phyloP scores from a whole-genome alignment of 2,113 vertebrate species.

The Pimephales promelas region DNA sequence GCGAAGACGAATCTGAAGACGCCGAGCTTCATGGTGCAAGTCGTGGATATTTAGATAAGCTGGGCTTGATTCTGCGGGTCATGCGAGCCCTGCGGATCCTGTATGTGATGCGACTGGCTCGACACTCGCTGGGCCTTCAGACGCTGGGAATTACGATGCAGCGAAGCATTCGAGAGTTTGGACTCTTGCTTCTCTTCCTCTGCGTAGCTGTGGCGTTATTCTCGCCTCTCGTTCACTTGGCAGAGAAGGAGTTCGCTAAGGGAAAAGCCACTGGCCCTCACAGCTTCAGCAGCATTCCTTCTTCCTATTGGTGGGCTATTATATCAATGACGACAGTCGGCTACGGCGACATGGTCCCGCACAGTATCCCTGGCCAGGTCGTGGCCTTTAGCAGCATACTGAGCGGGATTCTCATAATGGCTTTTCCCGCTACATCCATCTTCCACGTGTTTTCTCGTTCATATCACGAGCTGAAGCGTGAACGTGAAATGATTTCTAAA shows the following conservation, averaged over 20 bases:
- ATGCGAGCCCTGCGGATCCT: constrained; percentile 90
- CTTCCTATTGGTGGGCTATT: constrained; percentile 98
- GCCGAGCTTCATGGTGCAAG: constrained; percentile 49
- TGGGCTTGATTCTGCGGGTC: constrained; percentile 87
- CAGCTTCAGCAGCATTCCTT: constrained; percentile 93
- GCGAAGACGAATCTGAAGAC: constrained; percentile 71
- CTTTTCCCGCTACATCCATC: constrained; percentile 94
- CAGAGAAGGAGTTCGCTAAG: constrained; percentile 83
- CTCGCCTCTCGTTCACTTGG: constrained; percentile 89
- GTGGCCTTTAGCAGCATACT: constrained; percentile 94
- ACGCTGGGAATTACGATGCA: constrained; percentile 89
- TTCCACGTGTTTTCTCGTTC: constrained; percentile 96
- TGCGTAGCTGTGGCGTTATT: constrained; percentile 90
- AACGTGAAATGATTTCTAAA: constrained; percentile 81
- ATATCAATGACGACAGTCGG: constrained; percentile 98
- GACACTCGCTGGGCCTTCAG: constrained; percentile 93
- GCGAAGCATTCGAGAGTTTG: constrained; percentile 86
- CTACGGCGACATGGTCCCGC: constrained; percentile 95
- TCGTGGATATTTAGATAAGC: constrained; percentile 89
- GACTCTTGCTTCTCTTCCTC: constrained; percentile 90
- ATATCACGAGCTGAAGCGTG: constrained; percentile 87
- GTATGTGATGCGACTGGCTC: constrained; percentile 92
- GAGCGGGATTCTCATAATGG: constrained; percentile 97
- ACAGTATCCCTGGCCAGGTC: constrained; percentile 90
- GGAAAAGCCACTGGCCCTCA: constrained; percentile 76